These are phyloP conservation scores for Scaptomyza parva DNA, from an alignment of 2,888 invertebrate species.

Conservation along the genomic window DNA sequence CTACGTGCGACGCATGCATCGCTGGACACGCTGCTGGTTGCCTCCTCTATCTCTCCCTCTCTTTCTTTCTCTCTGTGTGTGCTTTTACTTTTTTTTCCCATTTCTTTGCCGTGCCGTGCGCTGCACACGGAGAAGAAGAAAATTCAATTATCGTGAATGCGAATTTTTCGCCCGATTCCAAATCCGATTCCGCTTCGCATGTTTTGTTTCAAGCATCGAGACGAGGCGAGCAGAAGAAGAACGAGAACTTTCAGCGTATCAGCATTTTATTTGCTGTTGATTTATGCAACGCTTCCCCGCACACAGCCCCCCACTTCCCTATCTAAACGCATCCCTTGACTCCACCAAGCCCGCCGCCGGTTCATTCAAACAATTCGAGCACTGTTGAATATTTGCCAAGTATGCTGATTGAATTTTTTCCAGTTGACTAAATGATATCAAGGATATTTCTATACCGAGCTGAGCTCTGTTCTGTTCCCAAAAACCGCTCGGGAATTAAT, in stretches of 20 bases:
- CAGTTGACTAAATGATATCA: slow-evolving; percentile 84
- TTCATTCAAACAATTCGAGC: slow-evolving; percentile 68
- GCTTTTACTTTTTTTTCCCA: slow-evolving; percentile 39
- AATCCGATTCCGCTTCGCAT: slow-evolving; percentile 78
- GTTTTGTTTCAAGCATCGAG: slow-evolving; percentile 78
- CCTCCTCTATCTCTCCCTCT: slow-evolving; percentile 22
- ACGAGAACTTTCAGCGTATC: slow-evolving; percentile 81
- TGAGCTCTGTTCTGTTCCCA: slow-evolving; percentile 32
- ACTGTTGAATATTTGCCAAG: slow-evolving; percentile 81
- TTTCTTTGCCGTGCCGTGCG: slow-evolving; percentile 52
- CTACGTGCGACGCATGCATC: slow-evolving; percentile 79
- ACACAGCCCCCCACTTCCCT: not conserved
- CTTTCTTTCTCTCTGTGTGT: slow-evolving; percentile 11
- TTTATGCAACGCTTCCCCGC: slow-evolving; percentile 65
- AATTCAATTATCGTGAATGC: slow-evolving; percentile 81
- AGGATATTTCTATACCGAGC: slow-evolving; percentile 80
- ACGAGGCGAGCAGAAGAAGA: too few relatives aligned
- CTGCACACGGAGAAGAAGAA: slow-evolving; percentile 64
- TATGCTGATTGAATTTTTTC: slow-evolving; percentile 84
- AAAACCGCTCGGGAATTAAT: slow-evolving; percentile 30
- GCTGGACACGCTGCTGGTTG: slow-evolving; percentile 71
- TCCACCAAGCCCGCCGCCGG: slow-evolving; percentile 24
- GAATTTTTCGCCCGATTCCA: slow-evolving; percentile 69
- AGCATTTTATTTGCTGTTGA: slow-evolving; percentile 81
- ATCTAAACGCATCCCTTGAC: slow-evolving; percentile 20